These are phyloP conservation scores for Trididemnum nubilum DNA, from an alignment of 23 tunicate species.

Conservation along the genomic window DNA sequence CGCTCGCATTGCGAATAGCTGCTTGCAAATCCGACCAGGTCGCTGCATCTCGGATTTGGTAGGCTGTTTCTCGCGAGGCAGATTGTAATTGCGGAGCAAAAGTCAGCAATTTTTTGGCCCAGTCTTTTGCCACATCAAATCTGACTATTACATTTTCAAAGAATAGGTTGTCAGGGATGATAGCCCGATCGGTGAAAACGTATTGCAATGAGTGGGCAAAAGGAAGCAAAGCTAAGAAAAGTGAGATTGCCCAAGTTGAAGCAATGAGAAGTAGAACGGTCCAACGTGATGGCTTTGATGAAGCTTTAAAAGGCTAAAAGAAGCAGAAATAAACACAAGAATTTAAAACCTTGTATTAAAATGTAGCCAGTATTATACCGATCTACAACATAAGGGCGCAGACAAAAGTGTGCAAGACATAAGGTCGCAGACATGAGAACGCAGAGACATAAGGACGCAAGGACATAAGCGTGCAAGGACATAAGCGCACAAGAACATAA, in stretches of 20 bases:
- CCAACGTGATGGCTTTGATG: conserved; percentile 1
- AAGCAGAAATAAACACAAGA: too few species aligned
- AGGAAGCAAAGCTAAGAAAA: conserved; percentile 33
- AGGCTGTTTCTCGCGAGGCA: neutral
- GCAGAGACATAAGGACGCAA: too few species aligned
- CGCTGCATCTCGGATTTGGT: conserved; percentile 1
- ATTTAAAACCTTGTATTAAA: too few species aligned
- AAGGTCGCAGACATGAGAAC: too few species aligned
- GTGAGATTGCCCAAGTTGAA: conserved; percentile 21
- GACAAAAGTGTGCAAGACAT: too few species aligned
- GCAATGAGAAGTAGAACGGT: conserved; percentile 7
- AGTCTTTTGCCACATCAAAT: conserved; percentile 22
- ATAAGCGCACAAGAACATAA: too few species aligned
- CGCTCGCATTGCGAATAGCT: neutral
- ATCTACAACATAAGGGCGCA: too few species aligned
- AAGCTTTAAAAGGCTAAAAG: conserved; percentile 51
- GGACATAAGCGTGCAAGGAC: too few species aligned
- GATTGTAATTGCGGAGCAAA: neutral
- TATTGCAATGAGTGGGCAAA: conserved; percentile 11
- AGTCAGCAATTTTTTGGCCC: conserved; percentile 24
- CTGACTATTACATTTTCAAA: conserved; percentile 21
- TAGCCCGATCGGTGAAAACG: conserved; percentile 19
- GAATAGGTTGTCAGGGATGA: conserved; percentile 24
- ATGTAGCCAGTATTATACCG: too few species aligned
- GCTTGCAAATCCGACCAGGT: conserved; percentile 16